Evolutionary conservation across 2,888 invertebrate species (phyloP).

Genomic region (Heliconius cydno): DNA sequence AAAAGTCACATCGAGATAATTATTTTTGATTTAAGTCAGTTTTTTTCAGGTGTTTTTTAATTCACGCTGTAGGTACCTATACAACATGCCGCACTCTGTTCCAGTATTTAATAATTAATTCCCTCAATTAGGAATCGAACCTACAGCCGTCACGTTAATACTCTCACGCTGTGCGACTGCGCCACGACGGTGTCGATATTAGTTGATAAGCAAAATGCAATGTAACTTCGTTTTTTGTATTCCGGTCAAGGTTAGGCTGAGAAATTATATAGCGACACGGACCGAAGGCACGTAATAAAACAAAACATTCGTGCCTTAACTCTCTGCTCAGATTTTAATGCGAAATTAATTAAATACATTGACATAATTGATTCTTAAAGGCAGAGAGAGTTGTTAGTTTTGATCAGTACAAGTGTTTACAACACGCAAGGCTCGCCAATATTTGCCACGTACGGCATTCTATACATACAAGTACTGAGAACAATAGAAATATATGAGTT

Average conservation of each 20-base stretch:
- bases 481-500: slow-evolving; percentile 10
- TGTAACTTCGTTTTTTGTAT: slow-evolving; percentile 32
- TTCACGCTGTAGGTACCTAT: too few species aligned
- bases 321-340: background rate
- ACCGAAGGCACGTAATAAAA: slow-evolving; percentile 32
- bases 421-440: too few species aligned
- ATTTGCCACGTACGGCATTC: slow-evolving; percentile 11
- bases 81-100: too few species aligned
- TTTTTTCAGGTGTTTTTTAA: too few species aligned
- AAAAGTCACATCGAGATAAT: too few species aligned
- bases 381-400: too few species aligned
- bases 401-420: too few species aligned
- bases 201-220: slow-evolving; percentile 26
- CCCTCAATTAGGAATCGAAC: too few species aligned
- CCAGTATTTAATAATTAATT: too few species aligned
- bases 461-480: background rate
- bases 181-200: background rate
- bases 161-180: background rate
- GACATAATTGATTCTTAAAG: too few species aligned
- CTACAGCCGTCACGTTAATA: too few species aligned
- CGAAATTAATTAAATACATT: background rate
- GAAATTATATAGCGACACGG: slow-evolving; percentile 33
- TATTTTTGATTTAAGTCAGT: too few species aligned
- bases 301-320: slow-evolving; percentile 11
- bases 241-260: slow-evolving; percentile 39